Evolutionary conservation across 2,797 vertebrate species (phyloP).

Genomic region (Masticophis lateralis): DNA sequence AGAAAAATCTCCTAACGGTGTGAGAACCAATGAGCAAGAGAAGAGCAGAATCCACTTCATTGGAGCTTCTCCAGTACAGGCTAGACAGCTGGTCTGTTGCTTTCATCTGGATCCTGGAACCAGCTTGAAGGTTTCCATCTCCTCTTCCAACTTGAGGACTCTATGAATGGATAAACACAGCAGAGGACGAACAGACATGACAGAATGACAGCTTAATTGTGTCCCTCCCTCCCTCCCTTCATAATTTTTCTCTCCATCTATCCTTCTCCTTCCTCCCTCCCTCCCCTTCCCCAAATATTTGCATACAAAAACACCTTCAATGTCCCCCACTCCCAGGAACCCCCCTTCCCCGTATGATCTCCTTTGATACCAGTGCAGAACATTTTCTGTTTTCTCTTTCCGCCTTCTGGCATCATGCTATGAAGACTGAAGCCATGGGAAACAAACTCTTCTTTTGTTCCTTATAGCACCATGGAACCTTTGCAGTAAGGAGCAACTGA

Average conservation of each 20-base stretch:
- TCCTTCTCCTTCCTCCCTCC: background rate
- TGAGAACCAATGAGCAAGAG: background rate
- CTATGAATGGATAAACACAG: background rate
- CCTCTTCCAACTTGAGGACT: background rate
- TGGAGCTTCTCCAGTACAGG: background rate
- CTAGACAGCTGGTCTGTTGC: background rate
- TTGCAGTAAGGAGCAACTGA: background rate
- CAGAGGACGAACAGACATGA: background rate
- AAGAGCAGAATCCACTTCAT: background rate
- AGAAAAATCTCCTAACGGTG: background rate
- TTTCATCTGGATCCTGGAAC: background rate
- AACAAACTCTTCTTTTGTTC: background rate
- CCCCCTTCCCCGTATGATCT: background rate
- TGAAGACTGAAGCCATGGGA: accelerated
- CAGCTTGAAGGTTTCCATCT: background rate
- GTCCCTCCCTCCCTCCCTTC: background rate
- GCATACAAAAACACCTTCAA: background rate
- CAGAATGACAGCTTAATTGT: background rate
- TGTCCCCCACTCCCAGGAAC: background rate
- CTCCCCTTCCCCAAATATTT: background rate
- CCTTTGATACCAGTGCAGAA: background rate
- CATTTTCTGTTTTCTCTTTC: background rate
- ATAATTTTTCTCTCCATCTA: background rate
- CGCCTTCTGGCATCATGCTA: background rate
- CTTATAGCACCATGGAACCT: background rate